These are phyloP conservation scores for Trichonephila clavipes DNA, from an alignment of 1,140 invertebrate genomes.

Conservation along the genomic window DNA sequence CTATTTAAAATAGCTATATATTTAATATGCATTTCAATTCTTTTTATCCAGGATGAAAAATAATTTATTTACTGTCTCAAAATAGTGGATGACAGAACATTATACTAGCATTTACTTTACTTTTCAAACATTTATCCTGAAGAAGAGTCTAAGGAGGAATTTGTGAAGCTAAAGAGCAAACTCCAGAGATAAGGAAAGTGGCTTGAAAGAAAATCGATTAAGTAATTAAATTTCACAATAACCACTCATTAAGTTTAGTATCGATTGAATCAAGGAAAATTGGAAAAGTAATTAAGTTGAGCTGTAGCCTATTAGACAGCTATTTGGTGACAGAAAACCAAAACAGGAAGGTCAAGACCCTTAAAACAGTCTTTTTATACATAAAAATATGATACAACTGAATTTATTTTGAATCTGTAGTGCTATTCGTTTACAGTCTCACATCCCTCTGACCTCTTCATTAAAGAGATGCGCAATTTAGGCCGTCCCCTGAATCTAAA, in stretches of 20 bases:
- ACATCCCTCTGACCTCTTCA: neutral
- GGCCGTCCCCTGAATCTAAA: slow-evolving; percentile 3
- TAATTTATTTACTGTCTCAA: no score
- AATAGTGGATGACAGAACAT: no score
- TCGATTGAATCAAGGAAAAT: slow-evolving; percentile 22
- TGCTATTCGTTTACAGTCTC: neutral
- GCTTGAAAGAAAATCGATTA: slow-evolving; percentile 39
- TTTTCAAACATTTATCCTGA: neutral
- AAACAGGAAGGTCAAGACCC: slow-evolving; percentile 1
- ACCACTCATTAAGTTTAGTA: slow-evolving; percentile 40
- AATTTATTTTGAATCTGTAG: neutral
- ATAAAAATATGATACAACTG: neutral
- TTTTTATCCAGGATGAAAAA: neutral
- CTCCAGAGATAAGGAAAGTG: slow-evolving; percentile 6
- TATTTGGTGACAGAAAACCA: neutral
- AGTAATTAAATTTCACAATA: slow-evolving; percentile 51
- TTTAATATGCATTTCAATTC: neutral
- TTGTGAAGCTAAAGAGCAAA: neutral
- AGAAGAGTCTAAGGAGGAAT: neutral
- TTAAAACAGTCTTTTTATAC: neutral
- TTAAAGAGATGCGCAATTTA: slow-evolving; percentile 33
- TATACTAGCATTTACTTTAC: no score
- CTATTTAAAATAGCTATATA: neutral
- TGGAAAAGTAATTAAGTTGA: slow-evolving; percentile 50
- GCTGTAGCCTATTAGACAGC: neutral